A percentile compares a stretch with the other conserved stretches of the same genome.
phyloP scores from a whole-genome alignment of 2,113 vertebrate species.

The Pantherophis guttatus region DNA sequence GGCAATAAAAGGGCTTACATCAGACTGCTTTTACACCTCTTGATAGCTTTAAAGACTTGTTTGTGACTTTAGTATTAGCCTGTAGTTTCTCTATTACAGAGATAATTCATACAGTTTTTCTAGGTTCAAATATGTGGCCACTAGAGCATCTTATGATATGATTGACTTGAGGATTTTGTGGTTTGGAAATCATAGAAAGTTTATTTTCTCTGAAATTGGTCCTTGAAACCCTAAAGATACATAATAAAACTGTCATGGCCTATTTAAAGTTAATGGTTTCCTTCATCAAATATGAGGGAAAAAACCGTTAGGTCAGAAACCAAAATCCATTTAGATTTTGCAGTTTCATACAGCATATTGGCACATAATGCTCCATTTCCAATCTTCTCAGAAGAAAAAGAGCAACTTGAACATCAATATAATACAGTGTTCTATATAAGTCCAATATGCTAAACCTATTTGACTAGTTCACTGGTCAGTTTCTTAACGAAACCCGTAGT shows the following conservation, averaged over 20 bases:
- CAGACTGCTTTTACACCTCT: not conserved
- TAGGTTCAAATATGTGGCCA: not conserved
- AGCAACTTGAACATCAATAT: not conserved
- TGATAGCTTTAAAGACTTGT: not conserved
- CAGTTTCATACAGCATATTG: not conserved
- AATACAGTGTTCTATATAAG: slow-evolving; percentile 13
- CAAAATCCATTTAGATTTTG: not conserved
- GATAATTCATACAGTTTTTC: not conserved
- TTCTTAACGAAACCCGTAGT: slow-evolving; percentile 7
- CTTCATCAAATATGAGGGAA: not conserved
- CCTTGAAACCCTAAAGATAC: not conserved
- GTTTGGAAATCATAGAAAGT: not conserved
- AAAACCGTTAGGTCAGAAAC: not conserved
- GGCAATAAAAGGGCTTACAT: not conserved
- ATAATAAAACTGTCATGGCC: not conserved
- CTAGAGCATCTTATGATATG: not conserved
- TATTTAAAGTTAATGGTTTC: not conserved
- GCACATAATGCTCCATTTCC: not conserved
- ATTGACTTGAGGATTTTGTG: not conserved
- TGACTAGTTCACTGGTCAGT: slow-evolving; percentile 11
- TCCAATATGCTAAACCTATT: slow-evolving; percentile 1
- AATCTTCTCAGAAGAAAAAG: not conserved
- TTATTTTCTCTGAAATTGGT: not conserved
- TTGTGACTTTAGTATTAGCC: not conserved
- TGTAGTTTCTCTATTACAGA: not conserved